Evolutionary conservation across 2,888 invertebrate species (phyloP), one percentile per base, ranked within the genome.

Genomic region (Leucoma salicis): DNA sequence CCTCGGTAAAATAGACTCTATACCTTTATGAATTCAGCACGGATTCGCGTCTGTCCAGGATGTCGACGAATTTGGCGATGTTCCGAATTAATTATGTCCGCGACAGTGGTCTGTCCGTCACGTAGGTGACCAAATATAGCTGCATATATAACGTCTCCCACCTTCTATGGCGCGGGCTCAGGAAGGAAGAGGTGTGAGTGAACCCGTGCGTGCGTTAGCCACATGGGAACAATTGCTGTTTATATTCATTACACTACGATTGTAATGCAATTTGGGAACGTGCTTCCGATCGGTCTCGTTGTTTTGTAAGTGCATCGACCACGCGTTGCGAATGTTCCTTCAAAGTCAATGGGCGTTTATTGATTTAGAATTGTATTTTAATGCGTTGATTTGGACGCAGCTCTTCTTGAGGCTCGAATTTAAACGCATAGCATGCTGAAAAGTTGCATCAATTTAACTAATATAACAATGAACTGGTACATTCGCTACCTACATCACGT

Each of bases 141-240:
- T 65, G 57, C 60, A 65, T 56, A 66, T 70, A 60, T 74, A 79
- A 70, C 73, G 75, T 66, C 60, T 57, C 43, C 71, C 71, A 61
- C 75, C 86, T 68, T 83, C 68, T 83, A 84, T 64, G 87, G 82
- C 35, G 48, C 61, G 57, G 62, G 71, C 75, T 63, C 73, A 77
- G 88, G 86, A 87, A 86, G 84, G 80, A 80, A 80, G 74, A 67
- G 63, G 76, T 76, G 86, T 86, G 82, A 80, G 62, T 79, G 84
- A 79, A 87, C 85, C 75, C 58, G 57, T 52, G 59, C 53, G 63
- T 58, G 63, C 58, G 49, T 57, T 49, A 57, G 56, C 45, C 39
- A 59, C 57, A 52, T 46, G 54, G 55, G 59, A 63, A 71, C 72
- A 72, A 71, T 70, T 51, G 70, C 62, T 61, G 63, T 60, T 68